Conservation (phyloP, 2,888 invertebrate species). For the Andrena bucephala region DNA sequence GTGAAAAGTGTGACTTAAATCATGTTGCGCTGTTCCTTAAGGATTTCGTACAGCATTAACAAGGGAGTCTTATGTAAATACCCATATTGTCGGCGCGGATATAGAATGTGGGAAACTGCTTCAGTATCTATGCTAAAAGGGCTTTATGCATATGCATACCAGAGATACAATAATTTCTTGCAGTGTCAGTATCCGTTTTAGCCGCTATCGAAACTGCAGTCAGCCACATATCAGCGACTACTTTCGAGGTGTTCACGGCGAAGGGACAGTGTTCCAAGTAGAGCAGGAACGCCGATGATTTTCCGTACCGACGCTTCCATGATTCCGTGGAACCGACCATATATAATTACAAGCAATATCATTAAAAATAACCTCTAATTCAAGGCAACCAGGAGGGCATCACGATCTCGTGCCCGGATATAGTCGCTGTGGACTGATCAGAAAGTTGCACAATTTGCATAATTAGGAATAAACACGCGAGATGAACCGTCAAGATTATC, state of each 20-base stretch:
- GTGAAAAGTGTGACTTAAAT: no score
- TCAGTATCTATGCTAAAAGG: slow-evolving; percentile 47
- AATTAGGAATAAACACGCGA: slow-evolving; percentile 70
- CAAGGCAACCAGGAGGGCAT: slow-evolving; percentile 50
- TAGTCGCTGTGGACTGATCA: slow-evolving; percentile 57
- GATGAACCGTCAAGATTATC: slow-evolving; percentile 69
- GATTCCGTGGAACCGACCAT: slow-evolving; percentile 29
- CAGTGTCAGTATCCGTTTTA: slow-evolving; percentile 40
- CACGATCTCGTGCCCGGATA: slow-evolving; percentile 61
- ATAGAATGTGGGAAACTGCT: slow-evolving; percentile 53
- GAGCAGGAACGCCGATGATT: background rate
- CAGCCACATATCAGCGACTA: background rate
- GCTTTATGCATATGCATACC: slow-evolving; percentile 33
- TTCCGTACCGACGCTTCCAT: slow-evolving; percentile 1
- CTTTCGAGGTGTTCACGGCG: background rate
- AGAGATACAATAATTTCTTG: slow-evolving; percentile 51
- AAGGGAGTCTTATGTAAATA: slow-evolving; percentile 34
- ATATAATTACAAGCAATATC: slow-evolving; percentile 65
- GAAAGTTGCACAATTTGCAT: slow-evolving; percentile 66
- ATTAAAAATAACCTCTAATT: slow-evolving; percentile 64
- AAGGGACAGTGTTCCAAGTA: background rate
- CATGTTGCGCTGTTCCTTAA: background rate
- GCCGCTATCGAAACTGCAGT: background rate
- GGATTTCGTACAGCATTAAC: background rate
- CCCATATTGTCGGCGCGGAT: slow-evolving; percentile 40